phyloP scores from a whole-genome alignment of 2,113 vertebrate species.

The Hirundichthys speculiger region DNA sequence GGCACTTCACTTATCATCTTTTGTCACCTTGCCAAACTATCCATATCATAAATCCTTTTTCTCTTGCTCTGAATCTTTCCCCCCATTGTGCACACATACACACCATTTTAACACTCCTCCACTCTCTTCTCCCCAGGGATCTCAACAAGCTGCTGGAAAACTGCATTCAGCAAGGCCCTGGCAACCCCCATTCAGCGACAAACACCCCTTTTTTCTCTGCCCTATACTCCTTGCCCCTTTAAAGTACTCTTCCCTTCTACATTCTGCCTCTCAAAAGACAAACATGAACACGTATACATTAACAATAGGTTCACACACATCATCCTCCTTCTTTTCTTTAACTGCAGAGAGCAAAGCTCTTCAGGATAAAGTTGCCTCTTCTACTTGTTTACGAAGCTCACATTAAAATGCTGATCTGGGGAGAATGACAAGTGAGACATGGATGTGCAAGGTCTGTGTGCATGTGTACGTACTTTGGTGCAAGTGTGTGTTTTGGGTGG shows the following conservation, averaged over 20 bases:
- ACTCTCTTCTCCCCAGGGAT: constrained; percentile 55
- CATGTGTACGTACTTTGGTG: constrained; percentile 49
- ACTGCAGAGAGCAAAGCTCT: constrained; percentile 31
- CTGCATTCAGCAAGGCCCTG: constrained; percentile 70
- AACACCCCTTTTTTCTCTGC: constrained; percentile 50
- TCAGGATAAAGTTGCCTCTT: constrained; percentile 54
- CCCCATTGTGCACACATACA: constrained; percentile 11
- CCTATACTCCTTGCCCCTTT: constrained; percentile 39
- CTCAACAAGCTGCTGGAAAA: constrained; percentile 68
- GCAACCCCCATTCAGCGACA: constrained; percentile 75
- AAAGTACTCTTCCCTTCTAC: constrained; percentile 31
- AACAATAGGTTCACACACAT: constrained; percentile 39
- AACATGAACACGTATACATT: constrained; percentile 33
- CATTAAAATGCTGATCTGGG: constrained; percentile 59
- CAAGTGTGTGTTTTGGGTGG: constrained; percentile 56
- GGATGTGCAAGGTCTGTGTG: constrained; percentile 26
- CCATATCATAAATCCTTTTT: constrained; percentile 66
- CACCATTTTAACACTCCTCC: constrained; percentile 39
- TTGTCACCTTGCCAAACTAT: constrained; percentile 58
- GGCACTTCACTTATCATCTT: constrained; percentile 46
- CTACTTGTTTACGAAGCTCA: constrained; percentile 67
- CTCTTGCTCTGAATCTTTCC: constrained; percentile 2
- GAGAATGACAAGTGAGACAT: constrained; percentile 21
- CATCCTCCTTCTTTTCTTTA: constrained; percentile 36
- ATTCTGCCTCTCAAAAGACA: constrained; percentile 40